Evolutionary conservation across 2,113 vertebrate species (phyloP).

Genomic region (Ginglymostoma cirratum): DNA sequence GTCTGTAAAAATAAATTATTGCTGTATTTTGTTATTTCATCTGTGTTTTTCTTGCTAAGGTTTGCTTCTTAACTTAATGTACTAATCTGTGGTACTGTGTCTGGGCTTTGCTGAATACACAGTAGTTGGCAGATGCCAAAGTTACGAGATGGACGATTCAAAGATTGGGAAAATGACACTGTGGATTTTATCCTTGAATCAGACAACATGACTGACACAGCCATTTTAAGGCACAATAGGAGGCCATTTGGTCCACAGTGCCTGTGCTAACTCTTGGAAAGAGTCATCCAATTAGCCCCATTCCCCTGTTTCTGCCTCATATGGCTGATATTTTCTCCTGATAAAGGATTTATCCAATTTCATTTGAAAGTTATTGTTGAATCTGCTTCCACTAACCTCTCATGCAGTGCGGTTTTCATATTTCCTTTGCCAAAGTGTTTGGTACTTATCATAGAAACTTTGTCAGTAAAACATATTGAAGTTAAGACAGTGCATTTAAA

Average conservation of each 20-base stretch:
- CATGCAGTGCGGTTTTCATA: neutral
- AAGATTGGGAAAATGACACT: neutral
- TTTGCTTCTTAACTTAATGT: conserved; percentile 33
- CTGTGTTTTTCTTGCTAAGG: conserved; percentile 34
- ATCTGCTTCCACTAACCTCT: neutral
- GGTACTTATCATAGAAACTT: too few species aligned
- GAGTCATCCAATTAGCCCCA: neutral
- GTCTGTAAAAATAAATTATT: conserved; percentile 34
- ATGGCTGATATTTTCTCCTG: neutral
- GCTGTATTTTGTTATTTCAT: conserved; percentile 36
- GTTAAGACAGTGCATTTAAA: neutral
- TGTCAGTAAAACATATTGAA: too few species aligned
- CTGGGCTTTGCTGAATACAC: conserved; percentile 21
- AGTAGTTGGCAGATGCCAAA: conserved; percentile 33
- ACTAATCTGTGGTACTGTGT: conserved; percentile 33
- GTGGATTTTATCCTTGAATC: neutral
- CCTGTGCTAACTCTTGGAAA: neutral
- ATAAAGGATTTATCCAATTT: neutral
- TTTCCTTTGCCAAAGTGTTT: neutral
- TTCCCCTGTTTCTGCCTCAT: neutral
- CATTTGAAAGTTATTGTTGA: neutral
- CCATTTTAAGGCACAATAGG: neutral
- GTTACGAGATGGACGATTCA: neutral
- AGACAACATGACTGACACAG: neutral
- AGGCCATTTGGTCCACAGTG: neutral